phyloP scores from a whole-genome alignment of 2,888 invertebrate genomes.

The Amphiduros pacificus region DNA sequence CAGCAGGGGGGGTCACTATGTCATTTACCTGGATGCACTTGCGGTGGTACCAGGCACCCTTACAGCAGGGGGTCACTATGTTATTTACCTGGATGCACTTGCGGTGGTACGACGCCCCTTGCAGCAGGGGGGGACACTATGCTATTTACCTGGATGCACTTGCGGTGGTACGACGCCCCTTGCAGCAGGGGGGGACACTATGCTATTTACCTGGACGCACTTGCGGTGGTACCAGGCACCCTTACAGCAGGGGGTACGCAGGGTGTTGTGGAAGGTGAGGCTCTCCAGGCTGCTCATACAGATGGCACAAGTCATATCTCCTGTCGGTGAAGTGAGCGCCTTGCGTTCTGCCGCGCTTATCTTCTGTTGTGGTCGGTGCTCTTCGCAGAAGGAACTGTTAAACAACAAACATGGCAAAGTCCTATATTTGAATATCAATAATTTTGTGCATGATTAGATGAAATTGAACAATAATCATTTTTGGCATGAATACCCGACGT shows the following conservation, averaged over 20 bases:
- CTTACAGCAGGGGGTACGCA: conserved; percentile 78
- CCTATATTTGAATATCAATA: too few relatives aligned
- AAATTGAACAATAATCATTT: too few relatives aligned
- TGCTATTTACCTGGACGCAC: conserved; percentile 64
- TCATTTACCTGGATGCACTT: too few relatives aligned
- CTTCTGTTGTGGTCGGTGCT: conserved; percentile 65
- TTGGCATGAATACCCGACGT: too few relatives aligned
- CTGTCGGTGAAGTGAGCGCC: conserved; percentile 36
- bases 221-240: conserved; percentile 76
- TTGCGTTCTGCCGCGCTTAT: conserved; percentile 62
- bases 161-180: too few relatives aligned
- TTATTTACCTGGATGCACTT: too few relatives aligned
- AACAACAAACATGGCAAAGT: too few relatives aligned
- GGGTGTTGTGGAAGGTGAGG: conserved; percentile 60
- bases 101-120: too few relatives aligned
- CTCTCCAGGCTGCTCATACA: conserved; percentile 69
- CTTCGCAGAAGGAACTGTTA: conserved; percentile 70
- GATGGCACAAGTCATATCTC: conserved; percentile 68
- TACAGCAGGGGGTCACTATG: conserved; percentile 8
- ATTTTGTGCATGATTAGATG: too few relatives aligned
- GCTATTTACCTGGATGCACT: too few relatives aligned
- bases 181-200: conserved; percentile 7
- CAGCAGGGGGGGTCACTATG: too few relatives aligned
- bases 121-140: too few relatives aligned
- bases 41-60: neutral